phyloP scores from a whole-genome alignment of 2,888 invertebrate genomes.

The Prosopocoilus inquinatus region DNA sequence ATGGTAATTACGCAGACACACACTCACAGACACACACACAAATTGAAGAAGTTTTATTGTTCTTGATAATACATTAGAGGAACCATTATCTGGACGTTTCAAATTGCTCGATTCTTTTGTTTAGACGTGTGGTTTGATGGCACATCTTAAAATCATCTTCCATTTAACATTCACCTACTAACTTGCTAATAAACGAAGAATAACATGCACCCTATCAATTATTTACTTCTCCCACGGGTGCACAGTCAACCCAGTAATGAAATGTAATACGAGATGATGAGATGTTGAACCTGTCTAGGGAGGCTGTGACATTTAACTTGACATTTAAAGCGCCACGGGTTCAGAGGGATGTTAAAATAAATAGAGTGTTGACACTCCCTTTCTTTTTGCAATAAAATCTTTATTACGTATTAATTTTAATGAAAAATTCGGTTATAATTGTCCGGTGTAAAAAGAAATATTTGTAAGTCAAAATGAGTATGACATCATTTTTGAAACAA shows the following conservation, averaged over 20 bases:
- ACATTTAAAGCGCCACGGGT: constrained; percentile 37
- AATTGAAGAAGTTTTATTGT: constrained; percentile 11
- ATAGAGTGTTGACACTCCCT: no score
- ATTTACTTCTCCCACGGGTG: constrained; percentile 21
- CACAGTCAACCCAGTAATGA: constrained; percentile 11
- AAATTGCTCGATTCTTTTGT: background rate
- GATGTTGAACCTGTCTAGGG: constrained; percentile 22
- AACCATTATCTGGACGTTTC: constrained; percentile 2
- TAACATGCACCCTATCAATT: background rate
- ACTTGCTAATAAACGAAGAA: background rate
- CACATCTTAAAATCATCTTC: background rate
- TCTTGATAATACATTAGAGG: constrained; percentile 11
- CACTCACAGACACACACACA: background rate
- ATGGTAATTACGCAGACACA: constrained; percentile 19
- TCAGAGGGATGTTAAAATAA: no score
- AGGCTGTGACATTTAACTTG: constrained; percentile 41
- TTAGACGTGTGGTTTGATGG: background rate
- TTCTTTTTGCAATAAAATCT: background rate
- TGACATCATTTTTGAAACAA: no score
- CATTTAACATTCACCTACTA: background rate
- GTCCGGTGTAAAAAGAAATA: background rate
- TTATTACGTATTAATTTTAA: background rate
- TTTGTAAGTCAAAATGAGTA: no score
- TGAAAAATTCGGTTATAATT: no score
- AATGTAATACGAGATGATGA: constrained; percentile 19